Evolutionary conservation across 30 jellyfish, hydroid and myxozoan species (phyloP), one percentile per base, ranked within the genome.

Genomic region (Turritopsis dohrnii): DNA sequence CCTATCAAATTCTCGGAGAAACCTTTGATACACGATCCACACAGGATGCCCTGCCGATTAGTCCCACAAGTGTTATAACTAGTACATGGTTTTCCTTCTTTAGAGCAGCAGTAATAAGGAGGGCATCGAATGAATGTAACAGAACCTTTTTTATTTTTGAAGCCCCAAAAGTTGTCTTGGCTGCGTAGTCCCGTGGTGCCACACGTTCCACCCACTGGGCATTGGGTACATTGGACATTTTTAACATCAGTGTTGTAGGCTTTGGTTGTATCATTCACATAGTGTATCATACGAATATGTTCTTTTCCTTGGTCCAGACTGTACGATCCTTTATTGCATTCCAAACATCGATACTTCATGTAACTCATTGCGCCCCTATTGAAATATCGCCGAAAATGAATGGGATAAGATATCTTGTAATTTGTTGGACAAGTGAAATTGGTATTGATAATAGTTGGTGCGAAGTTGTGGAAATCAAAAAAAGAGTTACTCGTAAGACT

Each of bases 151-250:
- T 54, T 21, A 21, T 71, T 71, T 18, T 60, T 65, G 77, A 52
- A 85, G 19, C 91, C 91, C 91, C 91, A 85, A 79, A 54, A 79
- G 77, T 76, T 85, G 1, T 30, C 83, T 17, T 17, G 28, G 29
- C 76, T 66, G 13, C 60, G 22, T 54, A 84, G 22, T 20, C 27
- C 52, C 21, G 82, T 84, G 21, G 17, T 7, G 27, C 17, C 41
- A 53, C 90, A 84, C 29, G 26, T 54, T 24, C 90, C 84, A 21
- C 90, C 90, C 28, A n/a, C 29, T 28, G 90, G 84, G 73, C 90
- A 84, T 27, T 24, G 75, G 8, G 29, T 20, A 29, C 90, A 84
- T 3, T 54, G 24, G 71, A 80, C 16, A 41, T 84, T 84, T 22
- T 21, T 8, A 13, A 53, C 24, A 17, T 84, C 13, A 18, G 65